phyloP scores from a whole-genome alignment of 2,113 vertebrate genomes.

The Mormyrus lacerda region DNA sequence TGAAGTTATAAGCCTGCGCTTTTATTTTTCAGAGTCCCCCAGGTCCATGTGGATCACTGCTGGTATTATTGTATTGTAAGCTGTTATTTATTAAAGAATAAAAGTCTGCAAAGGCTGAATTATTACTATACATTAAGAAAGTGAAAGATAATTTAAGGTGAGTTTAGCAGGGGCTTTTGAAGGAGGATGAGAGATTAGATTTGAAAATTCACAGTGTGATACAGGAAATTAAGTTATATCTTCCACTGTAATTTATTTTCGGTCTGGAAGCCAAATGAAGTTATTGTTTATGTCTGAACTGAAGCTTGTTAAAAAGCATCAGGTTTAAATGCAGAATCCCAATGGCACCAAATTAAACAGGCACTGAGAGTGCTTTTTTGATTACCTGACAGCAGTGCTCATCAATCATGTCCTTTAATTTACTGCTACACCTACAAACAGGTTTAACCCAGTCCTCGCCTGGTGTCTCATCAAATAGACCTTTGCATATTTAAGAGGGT shows the following conservation, averaged over 20 bases:
- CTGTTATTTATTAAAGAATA: slow-evolving; percentile 66
- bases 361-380: slow-evolving; percentile 60
- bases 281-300: slow-evolving; percentile 69
- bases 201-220: slow-evolving; percentile 53
- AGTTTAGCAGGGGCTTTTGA: slow-evolving; percentile 58
- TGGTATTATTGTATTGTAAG: slow-evolving; percentile 54
- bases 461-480: slow-evolving; percentile 4
- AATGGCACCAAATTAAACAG: slow-evolving; percentile 66
- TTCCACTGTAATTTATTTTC: slow-evolving; percentile 65
- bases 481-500: slow-evolving; percentile 18
- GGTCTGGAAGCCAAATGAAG: slow-evolving; percentile 61
- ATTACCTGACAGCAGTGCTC: slow-evolving; percentile 65
- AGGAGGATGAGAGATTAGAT: slow-evolving; percentile 55
- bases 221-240: slow-evolving; percentile 72
- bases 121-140: slow-evolving; percentile 63
- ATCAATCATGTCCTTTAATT: slow-evolving; percentile 68
- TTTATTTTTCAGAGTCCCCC: slow-evolving; percentile 48
- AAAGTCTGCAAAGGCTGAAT: slow-evolving; percentile 62
- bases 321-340: slow-evolving; percentile 60
- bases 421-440: slow-evolving; percentile 52
- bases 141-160: slow-evolving; percentile 60
- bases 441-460: slow-evolving; percentile 50
- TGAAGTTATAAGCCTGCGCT: slow-evolving; percentile 34
- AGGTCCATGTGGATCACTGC: slow-evolving; percentile 55
- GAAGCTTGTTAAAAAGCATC: slow-evolving; percentile 55